Conservation (phyloP, 2,797 vertebrate genomes). For the Enteromius mattozi region DNA sequence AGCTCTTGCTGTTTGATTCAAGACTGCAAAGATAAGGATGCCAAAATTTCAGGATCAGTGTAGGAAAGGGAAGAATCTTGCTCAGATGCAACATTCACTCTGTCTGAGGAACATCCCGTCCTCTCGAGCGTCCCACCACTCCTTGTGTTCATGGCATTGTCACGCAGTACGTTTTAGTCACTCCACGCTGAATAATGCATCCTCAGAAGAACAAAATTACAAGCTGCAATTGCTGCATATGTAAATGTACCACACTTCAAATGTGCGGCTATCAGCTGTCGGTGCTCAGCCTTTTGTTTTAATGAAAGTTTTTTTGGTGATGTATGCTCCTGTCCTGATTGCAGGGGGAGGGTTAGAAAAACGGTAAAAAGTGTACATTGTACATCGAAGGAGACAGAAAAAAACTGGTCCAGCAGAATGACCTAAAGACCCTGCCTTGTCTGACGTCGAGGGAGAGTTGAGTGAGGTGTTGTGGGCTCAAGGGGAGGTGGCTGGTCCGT, state of each 20-base stretch:
- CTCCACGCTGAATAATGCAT: conserved; percentile 50
- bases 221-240: conserved; percentile 50
- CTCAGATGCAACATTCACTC: conserved; percentile 31
- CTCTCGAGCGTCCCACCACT: conserved; percentile 33
- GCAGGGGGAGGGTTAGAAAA: conserved; percentile 38
- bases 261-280: conserved; percentile 30
- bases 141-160: conserved; percentile 52
- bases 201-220: conserved; percentile 39
- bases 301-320: conserved; percentile 39
- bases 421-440: conserved; percentile 54
- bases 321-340: conserved; percentile 15
- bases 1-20: conserved; percentile 49
- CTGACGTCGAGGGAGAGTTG: conserved; percentile 50
- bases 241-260: conserved; percentile 47
- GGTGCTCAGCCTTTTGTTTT: conserved; percentile 41
- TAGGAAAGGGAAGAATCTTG: conserved; percentile 37
- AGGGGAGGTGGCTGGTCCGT: conserved; percentile 68
- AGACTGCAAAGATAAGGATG: conserved; percentile 46
- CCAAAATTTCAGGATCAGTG: conserved; percentile 33
- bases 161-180: conserved; percentile 42
- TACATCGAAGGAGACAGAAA: conserved; percentile 44
- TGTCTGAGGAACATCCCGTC: conserved; percentile 30
- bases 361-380: conserved; percentile 39
- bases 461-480: conserved; percentile 51
- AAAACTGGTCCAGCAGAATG: conserved; percentile 46